Evolutionary conservation across 1,140 invertebrate species (phyloP), one percentile per base, ranked within the genome.

Genomic region (Drosophila repleta): DNA sequence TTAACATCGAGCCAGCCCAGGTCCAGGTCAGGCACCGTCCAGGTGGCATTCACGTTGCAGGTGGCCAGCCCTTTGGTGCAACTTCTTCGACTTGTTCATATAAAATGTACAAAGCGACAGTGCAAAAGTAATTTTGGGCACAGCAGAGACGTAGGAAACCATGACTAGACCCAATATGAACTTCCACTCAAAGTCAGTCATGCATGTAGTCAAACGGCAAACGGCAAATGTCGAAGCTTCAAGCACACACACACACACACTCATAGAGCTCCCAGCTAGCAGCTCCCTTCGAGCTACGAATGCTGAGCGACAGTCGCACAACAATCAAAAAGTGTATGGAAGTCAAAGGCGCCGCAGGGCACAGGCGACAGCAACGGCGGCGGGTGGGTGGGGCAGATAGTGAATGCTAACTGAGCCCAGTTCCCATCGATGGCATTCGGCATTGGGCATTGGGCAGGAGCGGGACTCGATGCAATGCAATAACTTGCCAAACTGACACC

Each of bases 31-130:
- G 29, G 29, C 7, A 4, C 6, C 68, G 55, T 80, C 68, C 74
- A 65, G 80, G 55, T 41, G 6, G 20, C 48, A 52, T 41, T 32
- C 43, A 46, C 51, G 51, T 49, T 62, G 57, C 66, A 68, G 63
- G 1, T 35, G 32, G 32, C 41, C 64, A 55, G 35, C 29, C 4
- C 6, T 29, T 29, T 8, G 29, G 29, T 61, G 60, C 71, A 84
- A 84, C 69, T 85, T 80, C 63, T 61, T 35, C 76, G 58, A 87
- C 61, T 85, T 55, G 56, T 55, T 85, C 61, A 87, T 85, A 78
- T 87, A 87, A 85, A 85, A 85, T 87, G 70, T 87, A 87, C 81
- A 85, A 85, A 85, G 81, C 74, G 51, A 71, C 71, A 62, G 71
- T 57, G 49, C 65, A 74, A 74, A 75, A 66, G 72, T 71, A 75